Conservation (phyloP, 2,113 vertebrate genomes). For the Talpa occidentalis region DNA sequence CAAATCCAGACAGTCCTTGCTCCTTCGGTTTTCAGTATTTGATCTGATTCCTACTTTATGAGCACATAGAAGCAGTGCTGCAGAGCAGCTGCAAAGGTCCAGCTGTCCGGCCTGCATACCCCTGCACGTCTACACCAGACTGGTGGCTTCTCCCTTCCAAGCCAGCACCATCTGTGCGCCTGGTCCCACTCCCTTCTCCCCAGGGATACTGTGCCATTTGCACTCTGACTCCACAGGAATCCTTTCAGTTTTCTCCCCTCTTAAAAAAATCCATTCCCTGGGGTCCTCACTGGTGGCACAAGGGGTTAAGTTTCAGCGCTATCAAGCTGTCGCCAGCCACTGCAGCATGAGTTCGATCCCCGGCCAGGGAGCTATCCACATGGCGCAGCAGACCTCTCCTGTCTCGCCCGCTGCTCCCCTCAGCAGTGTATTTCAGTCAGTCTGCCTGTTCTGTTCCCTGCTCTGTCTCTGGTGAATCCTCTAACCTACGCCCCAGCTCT, state of each 20-base stretch:
- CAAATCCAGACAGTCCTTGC: neutral
- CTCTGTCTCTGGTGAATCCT: too few species aligned
- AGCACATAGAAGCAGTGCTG: slow-evolving; percentile 21
- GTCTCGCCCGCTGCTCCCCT: too few species aligned
- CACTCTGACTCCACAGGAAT: neutral
- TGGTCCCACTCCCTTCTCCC: neutral
- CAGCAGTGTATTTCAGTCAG: too few species aligned
- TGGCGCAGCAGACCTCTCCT: too few species aligned
- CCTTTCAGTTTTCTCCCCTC: neutral
- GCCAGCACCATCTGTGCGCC: neutral
- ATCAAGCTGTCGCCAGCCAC: too few species aligned
- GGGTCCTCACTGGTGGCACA: too few species aligned
- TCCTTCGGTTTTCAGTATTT: neutral
- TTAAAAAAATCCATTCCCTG: neutral
- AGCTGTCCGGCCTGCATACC: neutral
- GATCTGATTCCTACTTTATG: neutral
- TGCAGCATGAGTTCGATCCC: too few species aligned
- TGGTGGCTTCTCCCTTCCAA: neutral
- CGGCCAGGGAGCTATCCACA: too few species aligned
- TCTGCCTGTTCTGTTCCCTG: too few species aligned
- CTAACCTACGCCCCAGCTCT: too few species aligned
- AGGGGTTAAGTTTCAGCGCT: too few species aligned
- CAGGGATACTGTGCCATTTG: neutral
- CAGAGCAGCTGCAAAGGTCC: neutral
- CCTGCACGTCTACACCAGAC: neutral